Percentiles rank a stretch among this genome's conserved stretches.
phyloP scores from a whole-genome alignment of 2,888 invertebrate genomes.

The Stenichneumon culpator region DNA sequence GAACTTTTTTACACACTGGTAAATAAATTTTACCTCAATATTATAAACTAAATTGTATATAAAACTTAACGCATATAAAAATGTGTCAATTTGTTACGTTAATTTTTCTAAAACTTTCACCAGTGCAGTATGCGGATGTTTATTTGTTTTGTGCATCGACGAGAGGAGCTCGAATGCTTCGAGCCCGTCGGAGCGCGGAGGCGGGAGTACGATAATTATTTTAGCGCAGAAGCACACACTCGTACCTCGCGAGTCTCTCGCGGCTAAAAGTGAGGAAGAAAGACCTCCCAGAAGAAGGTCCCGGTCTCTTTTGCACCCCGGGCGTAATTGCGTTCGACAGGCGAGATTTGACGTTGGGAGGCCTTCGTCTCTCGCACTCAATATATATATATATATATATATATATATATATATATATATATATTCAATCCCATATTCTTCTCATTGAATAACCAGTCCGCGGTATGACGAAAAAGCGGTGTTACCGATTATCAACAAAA shows the following conservation, averaged over 20 bases:
- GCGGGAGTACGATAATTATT: conserved; percentile 75
- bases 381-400: no score
- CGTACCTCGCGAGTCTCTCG: conserved; percentile 52
- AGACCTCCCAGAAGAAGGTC: conserved; percentile 72
- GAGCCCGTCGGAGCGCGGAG: conserved; percentile 19
- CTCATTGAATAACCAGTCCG: neutral
- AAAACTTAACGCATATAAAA: no score
- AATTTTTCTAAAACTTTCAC: no score
- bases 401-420: neutral
- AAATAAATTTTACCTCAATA: no score
- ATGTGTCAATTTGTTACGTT: no score
- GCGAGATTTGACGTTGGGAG: conserved; percentile 69
- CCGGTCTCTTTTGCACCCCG: conserved; percentile 2
- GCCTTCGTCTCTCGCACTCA: neutral
- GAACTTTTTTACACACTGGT: no score
- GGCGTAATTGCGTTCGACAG: conserved; percentile 72
- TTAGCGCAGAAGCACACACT: conserved; percentile 70
- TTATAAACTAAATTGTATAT: no score
- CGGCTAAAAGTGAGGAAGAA: conserved; percentile 33
- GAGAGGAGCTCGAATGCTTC: neutral
- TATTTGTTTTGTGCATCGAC: neutral
- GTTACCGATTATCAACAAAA: neutral
- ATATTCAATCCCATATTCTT: neutral
- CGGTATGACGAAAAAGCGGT: neutral
- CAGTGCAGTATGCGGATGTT: neutral